Conservation (phyloP, 2,113 vertebrate genomes). For the Anas platyrhynchos region DNA sequence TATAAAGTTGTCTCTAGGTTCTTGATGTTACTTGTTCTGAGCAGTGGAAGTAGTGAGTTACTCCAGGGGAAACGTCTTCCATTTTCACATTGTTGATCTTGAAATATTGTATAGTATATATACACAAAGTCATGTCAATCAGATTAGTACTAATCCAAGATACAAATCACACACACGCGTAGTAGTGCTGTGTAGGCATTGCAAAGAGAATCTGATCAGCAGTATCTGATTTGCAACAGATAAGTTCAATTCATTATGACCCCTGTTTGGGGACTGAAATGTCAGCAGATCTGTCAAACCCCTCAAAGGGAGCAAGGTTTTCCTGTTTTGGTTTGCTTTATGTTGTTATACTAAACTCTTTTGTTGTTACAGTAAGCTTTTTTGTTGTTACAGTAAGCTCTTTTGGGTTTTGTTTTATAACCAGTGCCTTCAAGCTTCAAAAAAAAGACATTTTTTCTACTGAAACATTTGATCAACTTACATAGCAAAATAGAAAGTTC, state of each 20-base stretch:
- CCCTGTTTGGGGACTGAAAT: not conserved
- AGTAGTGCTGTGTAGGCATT: not conserved
- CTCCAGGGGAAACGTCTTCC: constrained; percentile 42
- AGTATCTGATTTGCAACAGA: not conserved
- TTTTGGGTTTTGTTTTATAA: not conserved
- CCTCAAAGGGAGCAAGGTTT: not conserved
- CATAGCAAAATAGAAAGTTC: not conserved
- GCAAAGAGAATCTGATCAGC: not conserved
- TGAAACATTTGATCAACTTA: not conserved
- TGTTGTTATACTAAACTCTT: not conserved
- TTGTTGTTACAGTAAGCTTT: not conserved
- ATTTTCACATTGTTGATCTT: not conserved
- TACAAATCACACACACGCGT: not conserved
- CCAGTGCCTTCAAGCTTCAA: not conserved
- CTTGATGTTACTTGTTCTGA: constrained; percentile 38
- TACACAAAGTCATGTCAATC: constrained; percentile 8
- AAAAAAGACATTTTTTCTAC: not conserved
- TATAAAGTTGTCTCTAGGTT: not conserved
- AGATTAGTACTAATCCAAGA: not conserved
- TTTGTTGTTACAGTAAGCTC: not conserved
- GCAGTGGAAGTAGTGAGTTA: constrained; percentile 1
- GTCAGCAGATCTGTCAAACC: not conserved
- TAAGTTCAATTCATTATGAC: not conserved
- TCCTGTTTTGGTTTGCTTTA: not conserved
- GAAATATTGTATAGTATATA: not conserved